Evolutionary conservation across 2,113 vertebrate genomes (phyloP), one percentile per base, ranked within the genome.

Genomic region (Ochotona curzoniae): DNA sequence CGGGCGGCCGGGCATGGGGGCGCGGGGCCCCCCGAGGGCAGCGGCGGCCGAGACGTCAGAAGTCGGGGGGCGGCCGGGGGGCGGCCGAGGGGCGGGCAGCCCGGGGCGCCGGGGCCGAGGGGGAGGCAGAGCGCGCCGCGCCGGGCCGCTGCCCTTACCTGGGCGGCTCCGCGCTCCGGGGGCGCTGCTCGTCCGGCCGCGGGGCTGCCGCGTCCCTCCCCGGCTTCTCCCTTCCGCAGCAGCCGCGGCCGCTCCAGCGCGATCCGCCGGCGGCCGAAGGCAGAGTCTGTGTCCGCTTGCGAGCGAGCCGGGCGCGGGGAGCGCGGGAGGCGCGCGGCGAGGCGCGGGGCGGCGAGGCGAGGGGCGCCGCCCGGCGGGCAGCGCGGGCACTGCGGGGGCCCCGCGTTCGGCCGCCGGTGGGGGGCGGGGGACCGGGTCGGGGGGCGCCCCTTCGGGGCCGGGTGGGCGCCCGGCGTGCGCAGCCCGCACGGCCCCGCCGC

Each of bases 121-220:
- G 25, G 4, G 81, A 28, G 44, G 17, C 64, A 15, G 14, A 90
- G 87, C 75, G 30, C 84, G 67, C 66, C 81, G 94, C 87, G 61
- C 92, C 30, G 90, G 84, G 93, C 90, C 64, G 63, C 75, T 89
- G 92, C 89, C 93, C 97, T 93, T 97, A 97, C 97, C 97, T 97
- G 97, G 73, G 94, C 70, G 83, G 96, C 90, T 93, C 96, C 86
- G 81, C 95, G 84, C 94, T 89, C 91, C 49, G 80, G 94, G 85
- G 79, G 75, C 81, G 87, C 87, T 83, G 71, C 71, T 89, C 91
- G 66, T 81, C 75, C 83, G 75, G 89, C 82, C 28, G 76, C 89
- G 26, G 64, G 78, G 87, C 87, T 17, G 70, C 69, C 84, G 75
- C 71, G 83, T 57, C 64, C 90, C 51, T 20, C 64, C 90, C 51